A percentile compares a stretch with the other conserved stretches of the same genome.
Conservation (phyloP, 1,140 invertebrate species). For the Drosophila mauritiana region DNA sequence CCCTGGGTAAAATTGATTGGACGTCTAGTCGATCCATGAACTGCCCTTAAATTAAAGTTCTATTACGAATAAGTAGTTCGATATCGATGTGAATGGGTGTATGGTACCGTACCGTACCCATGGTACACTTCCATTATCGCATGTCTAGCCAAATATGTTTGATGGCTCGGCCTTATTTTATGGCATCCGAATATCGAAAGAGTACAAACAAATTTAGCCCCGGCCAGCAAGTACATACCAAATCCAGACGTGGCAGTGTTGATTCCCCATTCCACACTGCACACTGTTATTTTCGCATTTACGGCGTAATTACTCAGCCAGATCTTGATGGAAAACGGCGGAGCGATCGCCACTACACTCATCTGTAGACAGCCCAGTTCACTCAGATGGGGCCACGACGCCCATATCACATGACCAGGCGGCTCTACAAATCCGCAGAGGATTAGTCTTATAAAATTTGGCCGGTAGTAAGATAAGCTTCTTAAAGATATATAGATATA, state of each 20-base stretch:
- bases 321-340: constrained; percentile 12
- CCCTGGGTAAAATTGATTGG: not conserved
- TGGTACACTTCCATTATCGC: not conserved
- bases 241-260: constrained; percentile 7
- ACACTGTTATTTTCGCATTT: constrained; percentile 38
- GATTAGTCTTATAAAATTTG: no score
- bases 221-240: constrained; percentile 4
- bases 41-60: not conserved
- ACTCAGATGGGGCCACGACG: not conserved
- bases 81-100: not conserved
- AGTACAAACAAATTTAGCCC: constrained; percentile 14
- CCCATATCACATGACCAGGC: not conserved
- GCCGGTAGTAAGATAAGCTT: not conserved
- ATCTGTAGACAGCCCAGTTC: constrained; percentile 6
- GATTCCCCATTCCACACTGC: not conserved
- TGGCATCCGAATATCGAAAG: not conserved
- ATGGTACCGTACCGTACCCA: no score
- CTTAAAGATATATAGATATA: not conserved
- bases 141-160: no score
- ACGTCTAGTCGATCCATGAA: not conserved
- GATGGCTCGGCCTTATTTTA: not conserved
- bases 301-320: constrained; percentile 42
- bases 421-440: not conserved
- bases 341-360: not conserved
- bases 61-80: not conserved